Percentiles rank a stretch among this genome's conserved stretches.
Evolutionary conservation across 1,140 invertebrate species (phyloP).

Genomic region (Sinonovacula constricta): DNA sequence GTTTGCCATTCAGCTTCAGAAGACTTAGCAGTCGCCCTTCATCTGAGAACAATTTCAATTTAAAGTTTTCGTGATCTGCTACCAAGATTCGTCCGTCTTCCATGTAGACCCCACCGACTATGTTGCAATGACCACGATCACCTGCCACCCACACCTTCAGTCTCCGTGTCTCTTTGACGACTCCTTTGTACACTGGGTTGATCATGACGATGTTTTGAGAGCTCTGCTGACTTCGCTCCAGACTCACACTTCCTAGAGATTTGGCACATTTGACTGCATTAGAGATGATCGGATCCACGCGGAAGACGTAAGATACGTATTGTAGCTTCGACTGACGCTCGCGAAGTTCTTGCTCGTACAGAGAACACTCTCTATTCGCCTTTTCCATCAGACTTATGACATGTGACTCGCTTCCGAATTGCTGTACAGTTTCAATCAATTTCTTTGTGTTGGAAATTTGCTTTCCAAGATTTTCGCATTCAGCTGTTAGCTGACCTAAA

Average conservation of each 20-base stretch:
- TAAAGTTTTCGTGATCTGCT: constrained; percentile 46
- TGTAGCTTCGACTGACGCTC: constrained; percentile 26
- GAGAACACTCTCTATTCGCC: constrained; percentile 13
- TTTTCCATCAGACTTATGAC: constrained; percentile 26
- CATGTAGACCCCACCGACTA: constrained; percentile 32
- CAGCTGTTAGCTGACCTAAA: constrained; percentile 1
- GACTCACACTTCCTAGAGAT: constrained; percentile 22
- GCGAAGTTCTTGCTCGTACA: constrained; percentile 16
- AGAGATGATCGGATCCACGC: constrained; percentile 29
- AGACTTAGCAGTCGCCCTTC: constrained; percentile 28
- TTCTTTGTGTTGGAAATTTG: constrained; percentile 32
- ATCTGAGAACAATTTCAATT: constrained; percentile 33
- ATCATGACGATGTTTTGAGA: constrained; percentile 9
- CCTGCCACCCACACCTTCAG: constrained; percentile 33
- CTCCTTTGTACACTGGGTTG: neutral
- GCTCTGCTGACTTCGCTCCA: constrained; percentile 23
- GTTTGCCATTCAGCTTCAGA: constrained; percentile 35
- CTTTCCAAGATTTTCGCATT: constrained; percentile 47
- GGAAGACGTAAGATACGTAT: constrained; percentile 38
- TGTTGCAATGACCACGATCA: constrained; percentile 44
- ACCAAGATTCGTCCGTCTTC: constrained; percentile 36
- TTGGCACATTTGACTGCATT: constrained; percentile 31
- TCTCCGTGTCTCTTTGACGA: constrained; percentile 9
- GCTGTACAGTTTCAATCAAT: constrained; percentile 33
- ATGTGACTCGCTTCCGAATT: constrained; percentile 33